Evolutionary conservation across 2,888 invertebrate species (phyloP).

Genomic region (Dynastes grantii): DNA sequence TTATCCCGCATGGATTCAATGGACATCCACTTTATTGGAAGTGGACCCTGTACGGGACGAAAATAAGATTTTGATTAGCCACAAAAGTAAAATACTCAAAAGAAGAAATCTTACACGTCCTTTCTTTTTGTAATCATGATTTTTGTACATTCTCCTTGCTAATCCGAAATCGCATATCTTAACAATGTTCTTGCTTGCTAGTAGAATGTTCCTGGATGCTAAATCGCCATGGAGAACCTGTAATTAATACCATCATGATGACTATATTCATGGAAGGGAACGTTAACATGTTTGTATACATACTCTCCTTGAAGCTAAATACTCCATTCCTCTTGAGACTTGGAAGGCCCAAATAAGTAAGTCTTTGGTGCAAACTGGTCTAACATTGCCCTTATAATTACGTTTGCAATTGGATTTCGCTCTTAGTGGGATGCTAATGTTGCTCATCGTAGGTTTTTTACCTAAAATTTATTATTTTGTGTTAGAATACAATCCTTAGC

Average conservation of each 20-base stretch:
- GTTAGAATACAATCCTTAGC: background rate
- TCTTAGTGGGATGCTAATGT: slow-evolving; percentile 78
- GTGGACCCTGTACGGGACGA: slow-evolving; percentile 74
- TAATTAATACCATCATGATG: background rate
- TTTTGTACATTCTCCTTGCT: slow-evolving; percentile 92
- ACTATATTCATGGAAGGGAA: background rate
- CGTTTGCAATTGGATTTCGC: slow-evolving; percentile 87
- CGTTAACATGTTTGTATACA: background rate
- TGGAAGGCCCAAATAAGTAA: slow-evolving; percentile 94
- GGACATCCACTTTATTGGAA: slow-evolving; percentile 97
- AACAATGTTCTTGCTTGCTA: slow-evolving; percentile 72
- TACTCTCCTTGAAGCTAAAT: slow-evolving; percentile 90
- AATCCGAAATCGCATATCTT: slow-evolving; percentile 98
- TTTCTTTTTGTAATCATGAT: slow-evolving; percentile 91
- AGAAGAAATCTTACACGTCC: slow-evolving; percentile 78
- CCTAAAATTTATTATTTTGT: slow-evolving; percentile 51
- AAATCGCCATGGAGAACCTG: slow-evolving; percentile 89
- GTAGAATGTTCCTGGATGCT: slow-evolving; percentile 91
- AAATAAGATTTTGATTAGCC: no score
- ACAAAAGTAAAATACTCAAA: no score
- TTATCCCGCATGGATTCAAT: slow-evolving; percentile 93
- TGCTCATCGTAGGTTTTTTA: slow-evolving; percentile 71
- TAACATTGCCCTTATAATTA: slow-evolving; percentile 78
- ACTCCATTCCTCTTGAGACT: slow-evolving; percentile 96
- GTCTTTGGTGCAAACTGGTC: slow-evolving; percentile 75